Evolutionary conservation across 30 jellyfish, hydroid and myxozoan species (phyloP).

Genomic region (Cassiopea xamachana): DNA sequence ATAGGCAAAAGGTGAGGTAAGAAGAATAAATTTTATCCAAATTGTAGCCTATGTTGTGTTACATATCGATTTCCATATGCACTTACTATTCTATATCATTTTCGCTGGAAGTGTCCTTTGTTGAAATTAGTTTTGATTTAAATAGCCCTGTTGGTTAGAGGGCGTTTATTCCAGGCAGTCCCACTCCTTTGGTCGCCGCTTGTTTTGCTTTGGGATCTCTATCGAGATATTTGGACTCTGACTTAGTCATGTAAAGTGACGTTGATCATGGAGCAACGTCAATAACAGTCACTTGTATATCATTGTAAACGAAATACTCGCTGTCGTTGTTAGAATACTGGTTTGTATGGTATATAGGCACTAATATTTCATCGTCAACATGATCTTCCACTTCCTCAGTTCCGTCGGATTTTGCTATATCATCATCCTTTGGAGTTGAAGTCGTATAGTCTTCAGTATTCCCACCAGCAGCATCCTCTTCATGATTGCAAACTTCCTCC

Average conservation of each 20-base stretch:
- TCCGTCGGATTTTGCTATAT: neutral
- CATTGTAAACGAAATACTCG: neutral
- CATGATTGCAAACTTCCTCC: neutral
- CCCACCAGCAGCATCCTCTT: neutral
- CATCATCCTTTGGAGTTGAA: neutral
- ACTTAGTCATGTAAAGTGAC: neutral
- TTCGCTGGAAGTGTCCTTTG: no score
- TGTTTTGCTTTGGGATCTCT: no score
- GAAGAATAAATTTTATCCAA: no score
- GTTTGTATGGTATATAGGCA: neutral
- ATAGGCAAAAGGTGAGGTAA: no score
- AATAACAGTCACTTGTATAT: constrained; percentile 18
- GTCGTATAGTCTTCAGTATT: neutral
- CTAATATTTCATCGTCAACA: neutral
- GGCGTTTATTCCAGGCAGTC: no score
- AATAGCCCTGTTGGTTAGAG: no score
- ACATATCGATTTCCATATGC: no score
- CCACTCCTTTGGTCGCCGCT: no score
- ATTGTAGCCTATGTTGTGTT: no score
- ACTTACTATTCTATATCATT: no score
- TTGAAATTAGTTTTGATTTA: no score
- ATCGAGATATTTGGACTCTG: no score
- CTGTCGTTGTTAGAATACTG: neutral
- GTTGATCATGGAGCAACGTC: neutral
- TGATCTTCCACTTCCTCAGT: neutral